Percentiles rank a stretch among this genome's conserved stretches.
These are phyloP conservation scores for Zaprionus taronus DNA, from an alignment of 1,140 invertebrate genomes.

Conservation along the genomic window DNA sequence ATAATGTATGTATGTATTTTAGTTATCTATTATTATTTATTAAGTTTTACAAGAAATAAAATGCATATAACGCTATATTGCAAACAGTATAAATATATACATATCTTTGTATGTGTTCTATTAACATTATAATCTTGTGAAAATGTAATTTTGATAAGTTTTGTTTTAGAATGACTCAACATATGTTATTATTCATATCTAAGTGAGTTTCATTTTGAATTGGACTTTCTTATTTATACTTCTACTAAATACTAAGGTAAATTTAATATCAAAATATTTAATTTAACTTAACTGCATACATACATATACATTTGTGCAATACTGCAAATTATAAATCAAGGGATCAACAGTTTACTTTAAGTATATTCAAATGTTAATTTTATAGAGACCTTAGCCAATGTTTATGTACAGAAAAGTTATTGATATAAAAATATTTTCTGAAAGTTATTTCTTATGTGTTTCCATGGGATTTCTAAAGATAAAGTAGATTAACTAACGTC, in stretches of 20 bases:
- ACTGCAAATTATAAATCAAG: constrained; percentile 3
- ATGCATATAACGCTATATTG: too few species aligned
- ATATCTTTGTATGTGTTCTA: too few species aligned
- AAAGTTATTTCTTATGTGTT: neutral
- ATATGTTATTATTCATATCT: neutral
- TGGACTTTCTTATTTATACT: neutral
- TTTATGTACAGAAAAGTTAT: constrained; percentile 1
- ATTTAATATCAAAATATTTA: neutral
- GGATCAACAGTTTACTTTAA: constrained; percentile 1
- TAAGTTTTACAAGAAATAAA: too few species aligned
- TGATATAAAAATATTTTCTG: constrained; percentile 1
- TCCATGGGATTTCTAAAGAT: neutral
- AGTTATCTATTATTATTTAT: neutral
- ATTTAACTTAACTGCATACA: neutral
- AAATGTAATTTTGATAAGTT: neutral
- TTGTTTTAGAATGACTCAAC: neutral
- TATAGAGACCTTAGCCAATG: constrained; percentile 3
- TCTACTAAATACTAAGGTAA: neutral
- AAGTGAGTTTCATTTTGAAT: neutral
- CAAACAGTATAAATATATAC: too few species aligned
- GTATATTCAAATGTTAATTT: neutral
- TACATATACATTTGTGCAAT: neutral
- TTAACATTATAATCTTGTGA: neutral
- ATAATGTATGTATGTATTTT: constrained; percentile 1
- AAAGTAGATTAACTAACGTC: too few species aligned